A percentile compares a stretch with the other conserved stretches of the same genome.
Conservation (phyloP, 2,888 invertebrate genomes). For the Entomobrya multifasciata region DNA sequence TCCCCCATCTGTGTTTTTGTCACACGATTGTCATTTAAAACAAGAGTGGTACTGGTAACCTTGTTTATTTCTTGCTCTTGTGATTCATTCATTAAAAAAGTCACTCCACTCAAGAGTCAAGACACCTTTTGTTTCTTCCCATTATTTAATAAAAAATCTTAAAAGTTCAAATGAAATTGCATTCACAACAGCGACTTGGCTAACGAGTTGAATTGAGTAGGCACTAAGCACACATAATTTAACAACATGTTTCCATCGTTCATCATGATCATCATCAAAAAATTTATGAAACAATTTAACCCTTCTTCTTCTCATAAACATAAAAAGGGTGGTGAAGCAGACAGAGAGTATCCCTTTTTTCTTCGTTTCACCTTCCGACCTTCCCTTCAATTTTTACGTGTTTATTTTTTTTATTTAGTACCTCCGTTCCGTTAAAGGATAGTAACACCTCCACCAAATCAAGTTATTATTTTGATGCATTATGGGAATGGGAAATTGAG, state of each 20-base stretch:
- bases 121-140: background rate
- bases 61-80: constrained; percentile 21
- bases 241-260: background rate
- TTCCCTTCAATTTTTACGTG: constrained; percentile 8
- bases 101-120: no score
- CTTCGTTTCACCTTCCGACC: background rate
- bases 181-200: no score
- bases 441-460: background rate
- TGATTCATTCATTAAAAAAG: constrained; percentile 47
- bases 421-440: background rate
- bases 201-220: background rate
- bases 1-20: constrained; percentile 9
- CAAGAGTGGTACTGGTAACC: background rate
- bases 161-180: no score
- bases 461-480: no score
- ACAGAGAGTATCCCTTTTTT: background rate
- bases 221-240: no score
- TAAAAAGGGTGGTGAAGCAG: background rate
- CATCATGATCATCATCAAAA: background rate
- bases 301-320: no score
- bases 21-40: constrained; percentile 43
- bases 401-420: background rate
- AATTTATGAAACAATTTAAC: background rate
- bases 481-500: no score
- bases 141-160: background rate